phyloP scores from a whole-genome alignment of 2,113 vertebrate species.

The Pedetes capensis region DNA sequence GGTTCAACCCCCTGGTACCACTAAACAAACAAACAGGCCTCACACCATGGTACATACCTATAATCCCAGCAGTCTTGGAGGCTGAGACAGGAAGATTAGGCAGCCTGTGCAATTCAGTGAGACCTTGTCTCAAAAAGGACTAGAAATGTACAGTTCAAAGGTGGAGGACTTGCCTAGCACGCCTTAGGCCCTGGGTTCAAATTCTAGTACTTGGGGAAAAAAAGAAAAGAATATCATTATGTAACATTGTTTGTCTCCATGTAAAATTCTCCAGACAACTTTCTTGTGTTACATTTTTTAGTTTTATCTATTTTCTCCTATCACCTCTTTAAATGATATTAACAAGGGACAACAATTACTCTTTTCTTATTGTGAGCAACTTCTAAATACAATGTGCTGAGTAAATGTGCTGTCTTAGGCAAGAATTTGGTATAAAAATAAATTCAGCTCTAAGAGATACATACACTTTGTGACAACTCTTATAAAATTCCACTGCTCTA shows the following conservation, averaged over 20 bases:
- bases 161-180: no score
- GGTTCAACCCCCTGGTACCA: no score
- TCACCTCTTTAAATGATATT: not conserved
- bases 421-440: not conserved
- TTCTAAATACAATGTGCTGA: not conserved
- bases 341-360: not conserved
- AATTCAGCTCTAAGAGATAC: not conserved
- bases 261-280: not conserved
- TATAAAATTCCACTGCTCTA: not conserved
- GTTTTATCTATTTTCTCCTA: not conserved
- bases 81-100: no score
- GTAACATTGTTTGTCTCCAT: not conserved
- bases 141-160: no score
- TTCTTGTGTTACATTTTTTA: slow-evolving; percentile 7
- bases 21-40: no score
- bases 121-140: no score
- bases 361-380: not conserved
- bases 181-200: no score
- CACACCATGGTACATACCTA: no score
- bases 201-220: no score
- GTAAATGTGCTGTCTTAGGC: not conserved
- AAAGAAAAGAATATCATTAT: not conserved
- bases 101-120: no score
- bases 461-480: not conserved
- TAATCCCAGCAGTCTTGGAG: no score